Base-by-base conservation (phyloP, 2,888 invertebrate species). In the Ephialtes manifestator region DNA sequence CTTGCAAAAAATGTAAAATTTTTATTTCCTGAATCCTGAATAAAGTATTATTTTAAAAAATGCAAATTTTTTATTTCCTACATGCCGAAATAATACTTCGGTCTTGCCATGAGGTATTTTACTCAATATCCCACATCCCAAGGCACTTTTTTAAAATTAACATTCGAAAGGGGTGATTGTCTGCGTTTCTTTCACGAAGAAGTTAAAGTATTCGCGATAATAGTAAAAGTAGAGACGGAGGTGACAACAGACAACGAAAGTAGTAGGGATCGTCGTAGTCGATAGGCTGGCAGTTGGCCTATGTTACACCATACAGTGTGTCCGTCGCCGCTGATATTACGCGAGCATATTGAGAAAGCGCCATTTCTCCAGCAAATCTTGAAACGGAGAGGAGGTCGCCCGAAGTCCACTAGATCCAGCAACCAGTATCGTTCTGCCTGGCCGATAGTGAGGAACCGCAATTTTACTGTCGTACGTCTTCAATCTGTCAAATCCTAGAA, bases 281-380 rank as follows among this genome's bases (percentile, higher is more conserved):
- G 48, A 76, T 67, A 67, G 43, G 43, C 43, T 67, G 24, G 8
- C 15, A 31, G 39, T 2, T 43, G 18, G 20, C 28, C 48, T 24
- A 48, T 28, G 46, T 78, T 58, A 78, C 77, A 46, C 58, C 67
- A 70, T 28, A 55, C 63, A 24, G 28, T 81, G 43, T 76, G 53
- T 68, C 74, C 43, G 58, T 71, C 79, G 51, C 3, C 71, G 72
- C 55, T 77, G 71, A 87, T 90, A 90, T 93, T 93, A 92, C 90
- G 90, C 90, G 89, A 91, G 86, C 90, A 70, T 71, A 82, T 80
- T 89, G 92, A 91, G 93, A 92, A 93, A 93, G 93, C 88, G 90
- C 90, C 90, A 92, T 93, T 93, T 93, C 93, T 92, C 90, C 81
- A 71, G 84, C 85, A 86, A 87, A 90, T 90, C 88, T 89, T 83